Percentiles rank a stretch among this genome's conserved stretches.
These are phyloP conservation scores for Idris sp. DNA, from an alignment of 1,140 invertebrate species.

Conservation along the genomic window DNA sequence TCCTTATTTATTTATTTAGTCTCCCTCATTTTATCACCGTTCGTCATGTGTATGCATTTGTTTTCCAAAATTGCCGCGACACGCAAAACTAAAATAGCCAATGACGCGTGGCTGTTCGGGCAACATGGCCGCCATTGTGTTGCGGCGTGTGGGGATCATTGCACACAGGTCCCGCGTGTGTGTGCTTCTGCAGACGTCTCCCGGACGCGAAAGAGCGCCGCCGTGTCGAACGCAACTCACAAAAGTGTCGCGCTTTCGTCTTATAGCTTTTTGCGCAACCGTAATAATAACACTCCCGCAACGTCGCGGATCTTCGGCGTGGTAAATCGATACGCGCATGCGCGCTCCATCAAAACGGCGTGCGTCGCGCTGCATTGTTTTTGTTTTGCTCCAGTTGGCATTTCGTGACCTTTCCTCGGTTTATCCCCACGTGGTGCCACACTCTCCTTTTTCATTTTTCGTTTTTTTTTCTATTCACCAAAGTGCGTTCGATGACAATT, in stretches of 20 bases:
- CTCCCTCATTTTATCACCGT: too few species aligned
- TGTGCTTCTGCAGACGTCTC: neutral
- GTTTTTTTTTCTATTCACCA: slow-evolving; percentile 58
- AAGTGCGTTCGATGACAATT: slow-evolving; percentile 34
- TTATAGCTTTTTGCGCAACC: slow-evolving; percentile 33
- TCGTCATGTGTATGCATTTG: too few species aligned
- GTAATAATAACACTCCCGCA: slow-evolving; percentile 23
- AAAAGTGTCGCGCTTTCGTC: slow-evolving; percentile 2
- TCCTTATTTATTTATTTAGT: too few species aligned
- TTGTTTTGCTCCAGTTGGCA: slow-evolving; percentile 61
- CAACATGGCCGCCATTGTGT: slow-evolving; percentile 30
- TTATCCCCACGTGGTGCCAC: slow-evolving; percentile 46
- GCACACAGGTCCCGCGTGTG: neutral
- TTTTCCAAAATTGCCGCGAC: slow-evolving; percentile 41
- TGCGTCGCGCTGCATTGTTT: slow-evolving; percentile 46
- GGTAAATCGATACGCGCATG: slow-evolving; percentile 37
- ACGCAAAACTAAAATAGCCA: slow-evolving; percentile 41
- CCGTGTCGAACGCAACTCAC: slow-evolving; percentile 14
- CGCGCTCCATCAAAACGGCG: slow-evolving; percentile 15
- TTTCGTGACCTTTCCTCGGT: slow-evolving; percentile 60
- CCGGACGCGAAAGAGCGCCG: slow-evolving; percentile 16
- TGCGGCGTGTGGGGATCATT: slow-evolving; percentile 6
- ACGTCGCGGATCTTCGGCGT: slow-evolving; percentile 16
- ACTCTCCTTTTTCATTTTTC: too few species aligned
- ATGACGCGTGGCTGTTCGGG: slow-evolving; percentile 39